Percentiles rank a stretch among this genome's conserved stretches.
Evolutionary conservation across 2,797 vertebrate species (phyloP).

Genomic region (Peromyscus aztecus): DNA sequence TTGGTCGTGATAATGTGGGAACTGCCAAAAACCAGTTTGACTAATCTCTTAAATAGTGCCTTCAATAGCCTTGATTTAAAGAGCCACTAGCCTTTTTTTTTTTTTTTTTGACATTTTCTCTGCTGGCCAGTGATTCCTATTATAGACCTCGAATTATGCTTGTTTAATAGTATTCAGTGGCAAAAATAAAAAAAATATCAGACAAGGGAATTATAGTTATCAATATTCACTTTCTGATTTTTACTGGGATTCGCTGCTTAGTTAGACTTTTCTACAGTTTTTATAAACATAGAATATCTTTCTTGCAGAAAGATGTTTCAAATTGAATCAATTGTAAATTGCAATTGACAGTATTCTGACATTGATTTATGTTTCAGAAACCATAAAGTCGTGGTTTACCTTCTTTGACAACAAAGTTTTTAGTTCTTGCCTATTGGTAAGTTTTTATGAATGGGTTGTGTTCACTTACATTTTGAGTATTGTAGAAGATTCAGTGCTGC

Average conservation of each 20-base stretch:
- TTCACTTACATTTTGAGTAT: neutral
- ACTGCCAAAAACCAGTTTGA: slow-evolving; percentile 62
- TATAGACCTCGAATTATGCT: slow-evolving; percentile 52
- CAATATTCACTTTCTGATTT: slow-evolving; percentile 35
- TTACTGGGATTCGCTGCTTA: slow-evolving; percentile 5
- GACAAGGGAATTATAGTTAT: slow-evolving; percentile 6
- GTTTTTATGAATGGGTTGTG: neutral
- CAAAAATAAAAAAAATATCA: slow-evolving; percentile 33
- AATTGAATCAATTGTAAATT: neutral
- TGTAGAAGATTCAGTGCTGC: neutral
- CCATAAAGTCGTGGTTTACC: neutral
- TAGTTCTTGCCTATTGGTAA: neutral
- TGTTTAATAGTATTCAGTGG: slow-evolving; percentile 54
- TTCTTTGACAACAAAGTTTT: neutral
- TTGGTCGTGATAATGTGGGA: slow-evolving; percentile 58
- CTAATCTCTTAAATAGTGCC: slow-evolving; percentile 63
- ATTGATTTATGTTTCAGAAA: neutral
- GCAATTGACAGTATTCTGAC: neutral
- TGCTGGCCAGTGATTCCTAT: slow-evolving; percentile 42
- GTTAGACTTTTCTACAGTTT: neutral
- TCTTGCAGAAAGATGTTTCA: slow-evolving; percentile 4
- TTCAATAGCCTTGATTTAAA: slow-evolving; percentile 73
- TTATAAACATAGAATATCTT: neutral
- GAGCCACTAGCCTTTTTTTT: slow-evolving; percentile 59
- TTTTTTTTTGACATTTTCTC: slow-evolving; percentile 34